A percentile compares a stretch with the other conserved stretches of the same genome.
phyloP scores from a whole-genome alignment of 2,888 invertebrate species.

The Anaspis maculata region DNA sequence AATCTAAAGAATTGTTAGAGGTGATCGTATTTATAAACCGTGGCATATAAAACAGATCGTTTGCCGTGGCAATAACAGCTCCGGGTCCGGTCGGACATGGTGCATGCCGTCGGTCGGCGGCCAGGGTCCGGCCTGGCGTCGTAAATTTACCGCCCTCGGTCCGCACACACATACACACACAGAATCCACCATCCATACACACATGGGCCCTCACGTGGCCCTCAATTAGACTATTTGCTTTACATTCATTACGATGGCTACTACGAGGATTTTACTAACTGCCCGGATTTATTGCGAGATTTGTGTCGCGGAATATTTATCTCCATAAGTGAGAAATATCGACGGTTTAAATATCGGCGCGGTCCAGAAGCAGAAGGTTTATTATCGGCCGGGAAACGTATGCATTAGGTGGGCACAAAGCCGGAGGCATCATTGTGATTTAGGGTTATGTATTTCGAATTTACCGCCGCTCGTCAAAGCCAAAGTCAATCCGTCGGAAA shows the following conservation, averaged over 20 bases:
- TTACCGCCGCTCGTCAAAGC: slow-evolving; percentile 8
- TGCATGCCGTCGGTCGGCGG: too few relatives aligned
- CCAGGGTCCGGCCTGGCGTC: too few relatives aligned
- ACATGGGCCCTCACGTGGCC: slow-evolving; percentile 38
- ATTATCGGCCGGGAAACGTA: slow-evolving; percentile 28
- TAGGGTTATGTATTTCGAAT: slow-evolving; percentile 11
- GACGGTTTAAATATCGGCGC: slow-evolving; percentile 29
- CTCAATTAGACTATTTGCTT: slow-evolving; percentile 43
- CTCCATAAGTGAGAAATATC: slow-evolving; percentile 38
- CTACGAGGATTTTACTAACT: slow-evolving; percentile 42
- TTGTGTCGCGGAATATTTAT: slow-evolving; percentile 38
- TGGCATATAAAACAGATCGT: slow-evolving; percentile 28
- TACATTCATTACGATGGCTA: slow-evolving; percentile 38
- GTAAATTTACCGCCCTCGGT: too few relatives aligned
- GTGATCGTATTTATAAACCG: slow-evolving; percentile 26
- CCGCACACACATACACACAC: too few relatives aligned
- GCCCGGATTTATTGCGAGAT: slow-evolving; percentile 41
- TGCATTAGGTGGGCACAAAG: slow-evolving; percentile 13
- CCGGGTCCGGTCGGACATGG: slow-evolving; percentile 20
- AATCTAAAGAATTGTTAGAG: too few relatives aligned
- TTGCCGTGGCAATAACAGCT: slow-evolving; percentile 29
- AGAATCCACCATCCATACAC: too few relatives aligned
- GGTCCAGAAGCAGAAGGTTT: too few relatives aligned
- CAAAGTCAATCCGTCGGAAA: too few relatives aligned
- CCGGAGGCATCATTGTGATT: slow-evolving; percentile 8